These are phyloP conservation scores for Drosophila kikkawai DNA, from an alignment of 1,140 invertebrate genomes.

Conservation along the genomic window DNA sequence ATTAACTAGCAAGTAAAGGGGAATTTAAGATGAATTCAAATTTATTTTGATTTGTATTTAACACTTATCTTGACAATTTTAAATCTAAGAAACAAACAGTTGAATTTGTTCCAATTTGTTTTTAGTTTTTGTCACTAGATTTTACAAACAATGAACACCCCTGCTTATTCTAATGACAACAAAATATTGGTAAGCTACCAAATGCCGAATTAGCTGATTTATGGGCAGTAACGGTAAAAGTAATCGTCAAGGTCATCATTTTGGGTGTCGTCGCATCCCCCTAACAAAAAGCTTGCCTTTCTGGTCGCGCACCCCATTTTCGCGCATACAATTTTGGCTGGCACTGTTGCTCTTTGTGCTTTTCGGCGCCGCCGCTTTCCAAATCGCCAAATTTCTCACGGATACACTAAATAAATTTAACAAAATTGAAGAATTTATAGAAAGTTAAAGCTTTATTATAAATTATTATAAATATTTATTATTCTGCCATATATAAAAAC, in stretches of 20 bases:
- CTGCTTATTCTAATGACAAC: neutral
- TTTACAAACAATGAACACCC: neutral
- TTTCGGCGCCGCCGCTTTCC: slow-evolving; percentile 28
- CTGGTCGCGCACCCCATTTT: neutral
- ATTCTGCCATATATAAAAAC: no score
- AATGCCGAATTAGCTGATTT: slow-evolving; percentile 11
- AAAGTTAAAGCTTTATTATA: no score
- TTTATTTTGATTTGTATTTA: no score
- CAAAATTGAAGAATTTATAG: no score
- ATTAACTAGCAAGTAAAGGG: neutral
- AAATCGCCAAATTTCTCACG: slow-evolving; percentile 21
- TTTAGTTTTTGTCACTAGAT: neutral
- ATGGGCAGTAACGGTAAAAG: slow-evolving; percentile 15
- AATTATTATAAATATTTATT: no score
- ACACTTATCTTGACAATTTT: no score
- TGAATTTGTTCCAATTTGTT: neutral
- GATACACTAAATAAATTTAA: slow-evolving; percentile 4
- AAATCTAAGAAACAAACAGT: no score
- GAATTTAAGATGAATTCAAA: neutral
- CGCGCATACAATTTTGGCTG: neutral
- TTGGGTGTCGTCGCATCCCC: slow-evolving; percentile 18
- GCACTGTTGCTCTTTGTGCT: slow-evolving; percentile 21
- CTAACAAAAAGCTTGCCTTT: slow-evolving; percentile 27
- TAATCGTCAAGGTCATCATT: slow-evolving; percentile 30
- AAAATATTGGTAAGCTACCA: slow-evolving; percentile 3